Conservation (phyloP, 2,113 vertebrate species). For the Entomyzon cyanotis region DNA sequence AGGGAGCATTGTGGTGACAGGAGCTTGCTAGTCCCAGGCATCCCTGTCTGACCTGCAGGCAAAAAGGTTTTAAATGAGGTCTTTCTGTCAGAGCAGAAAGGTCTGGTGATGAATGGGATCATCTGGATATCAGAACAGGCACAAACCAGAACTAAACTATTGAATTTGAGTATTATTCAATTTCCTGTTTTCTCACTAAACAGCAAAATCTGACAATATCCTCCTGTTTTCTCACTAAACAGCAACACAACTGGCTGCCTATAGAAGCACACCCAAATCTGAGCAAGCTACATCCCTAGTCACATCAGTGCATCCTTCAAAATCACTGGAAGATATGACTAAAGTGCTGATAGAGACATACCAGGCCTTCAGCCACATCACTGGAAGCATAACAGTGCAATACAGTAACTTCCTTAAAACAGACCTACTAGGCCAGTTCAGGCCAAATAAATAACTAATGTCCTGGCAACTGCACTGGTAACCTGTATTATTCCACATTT, state of each 20-base stretch:
- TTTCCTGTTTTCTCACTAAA: neutral
- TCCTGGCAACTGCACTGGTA: neutral
- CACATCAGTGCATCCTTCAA: neutral
- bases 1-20: neutral
- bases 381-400: neutral
- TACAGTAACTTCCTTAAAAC: neutral
- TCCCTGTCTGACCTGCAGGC: neutral
- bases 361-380: neutral
- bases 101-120: neutral
- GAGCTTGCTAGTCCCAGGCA: neutral
- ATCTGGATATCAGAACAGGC: neutral
- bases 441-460: neutral
- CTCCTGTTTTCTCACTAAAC: neutral
- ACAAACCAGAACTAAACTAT: neutral
- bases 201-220: neutral
- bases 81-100: neutral
- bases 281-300: fast-evolving
- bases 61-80: neutral
- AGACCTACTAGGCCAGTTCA: neutral
- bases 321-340: neutral
- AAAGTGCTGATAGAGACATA: neutral
- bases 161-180: neutral
- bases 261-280: neutral
- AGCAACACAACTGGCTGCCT: neutral
- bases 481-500: neutral